Percentiles rank a stretch among this genome's conserved stretches.
These are phyloP conservation scores for Cariama cristata DNA, from an alignment of 2,113 vertebrate species.

Conservation along the genomic window DNA sequence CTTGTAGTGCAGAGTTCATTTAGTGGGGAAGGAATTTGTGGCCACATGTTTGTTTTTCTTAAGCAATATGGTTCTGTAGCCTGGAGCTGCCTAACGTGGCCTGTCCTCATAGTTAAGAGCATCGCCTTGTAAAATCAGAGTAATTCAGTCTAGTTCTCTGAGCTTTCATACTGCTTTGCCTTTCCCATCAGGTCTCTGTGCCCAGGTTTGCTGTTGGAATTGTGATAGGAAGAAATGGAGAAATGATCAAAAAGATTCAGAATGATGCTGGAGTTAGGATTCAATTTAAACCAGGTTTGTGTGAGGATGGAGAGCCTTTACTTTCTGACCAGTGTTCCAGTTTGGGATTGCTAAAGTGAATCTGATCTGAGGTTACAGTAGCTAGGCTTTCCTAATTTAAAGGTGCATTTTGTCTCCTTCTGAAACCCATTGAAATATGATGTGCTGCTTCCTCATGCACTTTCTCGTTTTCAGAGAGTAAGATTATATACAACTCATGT, in stretches of 20 bases:
- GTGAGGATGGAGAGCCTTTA: constrained; percentile 26
- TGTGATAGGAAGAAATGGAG: constrained; percentile 97
- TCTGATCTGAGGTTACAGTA: constrained; percentile 1
- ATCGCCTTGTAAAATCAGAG: constrained; percentile 38
- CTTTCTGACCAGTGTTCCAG: constrained; percentile 2
- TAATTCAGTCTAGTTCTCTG: constrained; percentile 32
- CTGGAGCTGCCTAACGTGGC: constrained; percentile 17
- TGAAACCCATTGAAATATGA: constrained; percentile 9
- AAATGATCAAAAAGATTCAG: constrained; percentile 99
- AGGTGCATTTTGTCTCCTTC: constrained; percentile 19
- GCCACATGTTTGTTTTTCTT: constrained; percentile 17
- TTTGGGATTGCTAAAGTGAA: not conserved
- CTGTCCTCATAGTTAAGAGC: not conserved
- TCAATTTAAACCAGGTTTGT: constrained; percentile 97
- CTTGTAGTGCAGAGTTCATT: constrained; percentile 25
- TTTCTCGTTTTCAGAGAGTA: constrained; percentile 35
- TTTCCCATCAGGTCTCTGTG: constrained; percentile 87
- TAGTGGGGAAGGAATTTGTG: constrained; percentile 35
- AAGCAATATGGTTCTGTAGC: not conserved
- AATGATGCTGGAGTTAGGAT: constrained; percentile 97
- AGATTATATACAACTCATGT: not conserved
- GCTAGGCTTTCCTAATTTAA: constrained; percentile 5
- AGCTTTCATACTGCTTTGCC: constrained; percentile 53
- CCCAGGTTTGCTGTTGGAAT: constrained; percentile 97
- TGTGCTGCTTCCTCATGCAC: constrained; percentile 13